Conservation (phyloP, 2,888 invertebrate species). For the Drosophila mercatorum region DNA sequence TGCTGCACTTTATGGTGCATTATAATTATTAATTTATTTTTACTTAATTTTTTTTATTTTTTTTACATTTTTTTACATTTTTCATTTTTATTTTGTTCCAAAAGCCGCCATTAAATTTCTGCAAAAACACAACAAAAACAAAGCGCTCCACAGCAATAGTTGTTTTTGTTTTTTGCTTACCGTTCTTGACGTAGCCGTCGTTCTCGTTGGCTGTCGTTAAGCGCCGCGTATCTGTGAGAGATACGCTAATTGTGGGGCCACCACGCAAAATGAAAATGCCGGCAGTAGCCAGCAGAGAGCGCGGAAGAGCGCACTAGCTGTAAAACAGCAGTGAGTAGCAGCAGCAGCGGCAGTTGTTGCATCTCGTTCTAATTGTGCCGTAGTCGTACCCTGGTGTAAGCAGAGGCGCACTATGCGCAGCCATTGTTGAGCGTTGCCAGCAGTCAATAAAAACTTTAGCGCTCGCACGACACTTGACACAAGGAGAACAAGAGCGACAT, state of each 20-base stretch:
- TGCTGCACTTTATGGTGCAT: not conserved
- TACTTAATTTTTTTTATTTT: not conserved
- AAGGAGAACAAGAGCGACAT: slow-evolving; percentile 17
- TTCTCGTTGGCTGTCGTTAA: slow-evolving; percentile 47
- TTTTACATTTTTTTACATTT: not conserved
- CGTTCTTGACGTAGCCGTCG: slow-evolving; percentile 45
- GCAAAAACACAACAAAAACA: slow-evolving; percentile 46
- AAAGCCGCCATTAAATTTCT: slow-evolving; percentile 61
- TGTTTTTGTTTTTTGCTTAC: slow-evolving; percentile 43
- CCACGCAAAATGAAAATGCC: slow-evolving; percentile 67
- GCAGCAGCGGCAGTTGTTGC: slow-evolving; percentile 16
- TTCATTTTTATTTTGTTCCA: slow-evolving; percentile 11
- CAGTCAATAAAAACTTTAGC: slow-evolving; percentile 29
- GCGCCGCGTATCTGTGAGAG: slow-evolving; percentile 52
- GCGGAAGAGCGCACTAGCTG: slow-evolving; percentile 23
- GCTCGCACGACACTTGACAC: slow-evolving; percentile 54
- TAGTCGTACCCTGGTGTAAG: slow-evolving; percentile 38
- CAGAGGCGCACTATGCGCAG: slow-evolving; percentile 43
- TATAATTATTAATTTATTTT: not conserved
- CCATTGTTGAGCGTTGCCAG: slow-evolving; percentile 46
- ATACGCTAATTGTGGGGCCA: slow-evolving; percentile 64
- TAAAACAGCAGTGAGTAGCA: slow-evolving; percentile 23
- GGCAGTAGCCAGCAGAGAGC: slow-evolving; percentile 56
- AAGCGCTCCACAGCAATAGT: slow-evolving; percentile 19
- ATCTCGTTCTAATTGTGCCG: slow-evolving; percentile 52